Base-by-base conservation (phyloP, 2,113 vertebrate species). In the Stigmatopora nigra region DNA sequence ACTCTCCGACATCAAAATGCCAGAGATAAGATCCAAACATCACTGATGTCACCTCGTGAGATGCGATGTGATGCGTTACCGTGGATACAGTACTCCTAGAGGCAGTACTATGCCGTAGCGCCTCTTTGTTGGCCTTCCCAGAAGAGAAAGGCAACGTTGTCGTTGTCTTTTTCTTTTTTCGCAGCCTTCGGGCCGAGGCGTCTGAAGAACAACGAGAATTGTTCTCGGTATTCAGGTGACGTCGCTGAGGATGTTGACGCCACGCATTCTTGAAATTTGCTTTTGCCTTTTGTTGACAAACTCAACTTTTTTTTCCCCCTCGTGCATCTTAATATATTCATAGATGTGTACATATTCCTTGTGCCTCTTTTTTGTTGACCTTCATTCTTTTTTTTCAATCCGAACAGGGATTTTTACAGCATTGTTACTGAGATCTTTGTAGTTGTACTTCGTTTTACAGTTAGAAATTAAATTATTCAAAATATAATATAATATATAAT, bases 301-400 rank as follows among this genome's bases (percentile, higher is more conserved):
- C 67, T 41, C 60, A 15, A 58, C 72, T 66, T 65, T 51, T 44
- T 73, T 70, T n/a, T n/a, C n/a, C n/a, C 64, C 48, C 57, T 61
- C 2, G 12, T 76, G 70, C 73, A 68, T 62, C 35, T 61, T 31
- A 51, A 15, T 19, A 36, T 66, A 25, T 44, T 63, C 65, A 56
- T 67, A 25, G 16, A n/a, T 7, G 49, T 4, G n/a, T 22, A 58
- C 10, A 13, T 49, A 58, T 67, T 67, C 68, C 22, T 55, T 53
- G 67, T 61, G 31, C 71, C 49, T 62, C 14, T 71, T 78, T 77
- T 44, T 71, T 64, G n/a, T 64, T 82, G 82, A 80, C 77, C 77
- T 77, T 38, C 69, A 61, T 58, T 57, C 11, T 52, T 14, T 5
- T 5, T 13, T 56, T 52, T 52, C 17, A 19, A 52, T 19, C n/a